Conservation (phyloP, 2,113 vertebrate genomes). For the Sceloporus undulatus region DNA sequence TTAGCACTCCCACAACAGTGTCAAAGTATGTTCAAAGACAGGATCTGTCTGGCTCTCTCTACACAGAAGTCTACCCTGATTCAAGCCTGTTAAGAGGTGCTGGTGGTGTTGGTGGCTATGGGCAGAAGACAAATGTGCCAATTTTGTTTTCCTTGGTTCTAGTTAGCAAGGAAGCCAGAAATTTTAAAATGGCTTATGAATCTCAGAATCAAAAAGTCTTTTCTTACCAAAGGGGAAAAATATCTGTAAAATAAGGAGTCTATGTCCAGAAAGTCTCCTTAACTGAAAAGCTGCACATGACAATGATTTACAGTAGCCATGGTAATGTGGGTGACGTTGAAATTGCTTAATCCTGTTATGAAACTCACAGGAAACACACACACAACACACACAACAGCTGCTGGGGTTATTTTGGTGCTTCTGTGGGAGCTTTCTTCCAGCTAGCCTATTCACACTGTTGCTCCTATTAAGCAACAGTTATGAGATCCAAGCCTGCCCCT, state of each 20-base stretch:
- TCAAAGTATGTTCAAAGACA: not conserved
- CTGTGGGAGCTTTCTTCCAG: conserved; percentile 3
- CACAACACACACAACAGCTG: conserved; percentile 28
- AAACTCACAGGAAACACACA: conserved; percentile 44
- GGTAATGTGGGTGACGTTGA: conserved; percentile 64
- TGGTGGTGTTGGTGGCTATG: not conserved
- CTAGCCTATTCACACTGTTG: conserved; percentile 23
- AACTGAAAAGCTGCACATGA: conserved; percentile 57
- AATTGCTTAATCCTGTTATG: conserved; percentile 75
- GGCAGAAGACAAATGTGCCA: not conserved
- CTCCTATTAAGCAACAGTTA: not conserved
- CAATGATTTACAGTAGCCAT: conserved; percentile 71
- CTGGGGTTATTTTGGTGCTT: conserved; percentile 36
- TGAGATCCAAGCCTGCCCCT: no score
- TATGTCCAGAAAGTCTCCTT: not conserved
- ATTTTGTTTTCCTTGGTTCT: not conserved
- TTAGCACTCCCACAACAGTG: not conserved
- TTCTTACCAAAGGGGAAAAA: conserved; percentile 24
- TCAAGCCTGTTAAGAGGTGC: not conserved
- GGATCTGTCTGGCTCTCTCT: not conserved
- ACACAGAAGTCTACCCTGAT: not conserved
- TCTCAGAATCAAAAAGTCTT: conserved; percentile 35
- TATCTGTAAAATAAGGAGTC: conserved; percentile 49
- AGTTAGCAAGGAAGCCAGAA: not conserved
- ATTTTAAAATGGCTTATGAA: not conserved